Conservation (phyloP, 2,797 vertebrate genomes). For the Trematomus bernacchii region DNA sequence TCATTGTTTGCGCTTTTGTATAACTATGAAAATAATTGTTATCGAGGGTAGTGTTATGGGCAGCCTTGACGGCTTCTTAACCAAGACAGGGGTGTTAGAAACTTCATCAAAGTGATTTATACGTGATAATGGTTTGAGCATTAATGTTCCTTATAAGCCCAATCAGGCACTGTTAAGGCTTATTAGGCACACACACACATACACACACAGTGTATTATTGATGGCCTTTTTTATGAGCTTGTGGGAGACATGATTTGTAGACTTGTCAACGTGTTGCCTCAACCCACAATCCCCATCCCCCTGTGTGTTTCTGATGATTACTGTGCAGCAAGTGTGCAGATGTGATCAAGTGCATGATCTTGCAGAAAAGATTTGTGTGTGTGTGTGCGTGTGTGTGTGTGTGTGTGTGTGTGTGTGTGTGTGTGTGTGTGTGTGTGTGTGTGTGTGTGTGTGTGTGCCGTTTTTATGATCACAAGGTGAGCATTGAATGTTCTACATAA, state of each 20-base stretch:
- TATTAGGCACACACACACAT: slow-evolving; percentile 57
- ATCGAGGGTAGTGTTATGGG: slow-evolving; percentile 46
- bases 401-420: too few species aligned
- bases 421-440: too few species aligned
- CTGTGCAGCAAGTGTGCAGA: slow-evolving; percentile 8
- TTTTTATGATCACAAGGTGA: slow-evolving; percentile 9
- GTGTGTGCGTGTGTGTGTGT: too few species aligned
- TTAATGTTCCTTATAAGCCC: slow-evolving; percentile 60
- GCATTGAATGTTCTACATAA: slow-evolving; percentile 8
- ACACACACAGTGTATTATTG: slow-evolving; percentile 44
- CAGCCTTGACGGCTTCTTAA: slow-evolving; percentile 40
- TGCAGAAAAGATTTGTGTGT: not conserved
- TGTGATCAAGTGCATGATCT: slow-evolving; percentile 16
- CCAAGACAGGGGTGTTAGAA: slow-evolving; percentile 54
- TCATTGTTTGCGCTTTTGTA: slow-evolving; percentile 56
- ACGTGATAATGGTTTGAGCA: slow-evolving; percentile 56
- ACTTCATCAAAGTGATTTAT: slow-evolving; percentile 66
- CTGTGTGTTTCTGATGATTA: slow-evolving; percentile 40
- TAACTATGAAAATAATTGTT: slow-evolving; percentile 60
- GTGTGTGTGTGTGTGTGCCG: too few species aligned
- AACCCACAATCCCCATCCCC: slow-evolving; percentile 27
- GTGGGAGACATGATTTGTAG: slow-evolving; percentile 63
- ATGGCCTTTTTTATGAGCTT: slow-evolving; percentile 58
- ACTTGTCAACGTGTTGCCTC: slow-evolving; percentile 42
- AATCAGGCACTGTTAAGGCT: slow-evolving; percentile 59